Conservation (phyloP, 2,888 invertebrate genomes). For the Dolichomitus sp. region DNA sequence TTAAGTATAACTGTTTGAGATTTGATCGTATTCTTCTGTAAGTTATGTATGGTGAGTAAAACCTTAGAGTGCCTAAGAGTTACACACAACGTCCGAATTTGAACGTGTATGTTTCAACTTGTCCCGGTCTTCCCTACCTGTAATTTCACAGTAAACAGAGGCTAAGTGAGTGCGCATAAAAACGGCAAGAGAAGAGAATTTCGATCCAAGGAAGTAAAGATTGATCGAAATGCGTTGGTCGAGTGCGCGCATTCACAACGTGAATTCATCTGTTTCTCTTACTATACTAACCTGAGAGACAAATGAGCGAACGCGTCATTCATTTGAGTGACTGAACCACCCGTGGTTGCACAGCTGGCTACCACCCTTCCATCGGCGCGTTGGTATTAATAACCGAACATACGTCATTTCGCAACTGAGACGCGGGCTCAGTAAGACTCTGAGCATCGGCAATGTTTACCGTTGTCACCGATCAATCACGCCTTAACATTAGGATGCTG, state of each 20-base stretch:
- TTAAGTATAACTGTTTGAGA: no score
- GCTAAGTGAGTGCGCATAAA: neutral
- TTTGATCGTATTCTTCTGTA: no score
- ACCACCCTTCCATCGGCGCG: conserved; percentile 77
- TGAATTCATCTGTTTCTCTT: conserved; percentile 75
- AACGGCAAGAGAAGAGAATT: conserved; percentile 15
- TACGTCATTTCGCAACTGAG: conserved; percentile 78
- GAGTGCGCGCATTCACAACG: conserved; percentile 80
- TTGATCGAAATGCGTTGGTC: conserved; percentile 76
- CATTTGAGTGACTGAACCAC: conserved; percentile 77
- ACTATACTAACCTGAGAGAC: conserved; percentile 77
- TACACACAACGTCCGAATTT: no score
- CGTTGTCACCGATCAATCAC: conserved; percentile 80
- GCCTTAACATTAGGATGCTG: conserved; percentile 39
- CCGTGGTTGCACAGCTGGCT: conserved; percentile 82
- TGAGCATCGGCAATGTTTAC: conserved; percentile 79
- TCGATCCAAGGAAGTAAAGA: conserved; percentile 70
- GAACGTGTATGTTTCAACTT: no score
- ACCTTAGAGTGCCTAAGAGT: no score
- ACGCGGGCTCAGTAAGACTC: conserved; percentile 60
- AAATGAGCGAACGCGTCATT: conserved; percentile 82
- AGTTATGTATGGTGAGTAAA: no score
- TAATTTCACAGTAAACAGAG: no score
- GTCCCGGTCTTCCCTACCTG: no score
- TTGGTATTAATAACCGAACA: conserved; percentile 81